Evolutionary conservation across 2,888 invertebrate species (phyloP).

Genomic region (Acanthococcus lagerstroemiae): DNA sequence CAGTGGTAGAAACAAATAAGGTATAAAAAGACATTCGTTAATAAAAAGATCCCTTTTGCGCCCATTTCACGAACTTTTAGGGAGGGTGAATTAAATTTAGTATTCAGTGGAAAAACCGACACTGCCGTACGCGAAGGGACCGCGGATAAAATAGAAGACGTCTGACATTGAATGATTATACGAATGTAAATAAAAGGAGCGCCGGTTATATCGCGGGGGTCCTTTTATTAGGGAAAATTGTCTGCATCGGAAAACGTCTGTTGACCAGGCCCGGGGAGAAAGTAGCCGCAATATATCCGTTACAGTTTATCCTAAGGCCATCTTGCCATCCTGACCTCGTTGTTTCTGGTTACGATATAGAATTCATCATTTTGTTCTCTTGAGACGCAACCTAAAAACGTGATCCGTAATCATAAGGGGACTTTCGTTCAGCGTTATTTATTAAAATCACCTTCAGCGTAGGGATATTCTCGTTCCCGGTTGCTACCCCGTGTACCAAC

Average conservation of each 20-base stretch:
- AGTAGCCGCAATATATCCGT: constrained; percentile 22
- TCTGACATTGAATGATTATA: constrained; percentile 23
- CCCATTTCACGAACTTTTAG: too few relatives aligned
- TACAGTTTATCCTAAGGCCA: constrained; percentile 23
- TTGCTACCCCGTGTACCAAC: too few relatives aligned
- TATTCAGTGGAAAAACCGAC: constrained; percentile 4
- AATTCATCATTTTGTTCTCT: constrained; percentile 21
- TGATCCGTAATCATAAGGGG: constrained; percentile 23
- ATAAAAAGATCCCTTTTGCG: too few relatives aligned
- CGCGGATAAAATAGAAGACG: too few relatives aligned
- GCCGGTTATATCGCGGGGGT: constrained; percentile 8
- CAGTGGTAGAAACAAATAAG: too few relatives aligned
- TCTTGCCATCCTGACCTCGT: constrained; percentile 25
- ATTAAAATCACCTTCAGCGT: constrained; percentile 20
- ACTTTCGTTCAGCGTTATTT: constrained; percentile 14
- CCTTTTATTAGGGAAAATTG: constrained; percentile 24
- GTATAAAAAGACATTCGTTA: too few relatives aligned
- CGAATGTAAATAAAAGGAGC: background rate
- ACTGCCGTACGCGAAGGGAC: background rate
- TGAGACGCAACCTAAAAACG: constrained; percentile 21
- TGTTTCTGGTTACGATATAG: constrained; percentile 23
- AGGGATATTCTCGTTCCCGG: background rate
- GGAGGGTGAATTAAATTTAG: too few relatives aligned
- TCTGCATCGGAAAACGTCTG: constrained; percentile 16
- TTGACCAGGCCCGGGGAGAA: background rate